Evolutionary conservation across 37 sponge, comb jelly and placozoan species (phyloP).

Genomic region (Beroe forskalii): DNA sequence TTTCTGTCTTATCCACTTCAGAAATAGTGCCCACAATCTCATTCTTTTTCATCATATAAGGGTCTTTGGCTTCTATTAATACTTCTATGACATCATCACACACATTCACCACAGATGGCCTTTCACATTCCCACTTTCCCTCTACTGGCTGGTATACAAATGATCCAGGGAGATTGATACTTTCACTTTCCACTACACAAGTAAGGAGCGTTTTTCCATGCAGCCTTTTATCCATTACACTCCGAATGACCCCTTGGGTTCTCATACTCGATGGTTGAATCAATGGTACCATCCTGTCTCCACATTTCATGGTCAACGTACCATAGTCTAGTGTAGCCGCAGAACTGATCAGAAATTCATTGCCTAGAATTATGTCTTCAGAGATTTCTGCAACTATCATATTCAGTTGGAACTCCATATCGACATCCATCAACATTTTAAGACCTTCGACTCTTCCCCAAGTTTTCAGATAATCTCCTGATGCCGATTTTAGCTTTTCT

Average conservation of each 20-base stretch:
- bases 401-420: background rate
- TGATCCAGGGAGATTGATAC: background rate
- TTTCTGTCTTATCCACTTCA: background rate
- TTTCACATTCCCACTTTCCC: background rate
- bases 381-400: slow-evolving; percentile 7
- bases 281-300: background rate
- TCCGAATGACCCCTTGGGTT: background rate
- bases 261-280: background rate
- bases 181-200: background rate
- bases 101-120: background rate
- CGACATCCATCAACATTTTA: slow-evolving; percentile 1
- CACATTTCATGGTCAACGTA: background rate
- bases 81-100: background rate
- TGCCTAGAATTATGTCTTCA: slow-evolving; percentile 4
- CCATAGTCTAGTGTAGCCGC: background rate
- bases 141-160: background rate
- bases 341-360: background rate
- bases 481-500: too few species aligned
- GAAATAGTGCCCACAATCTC: background rate
- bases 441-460: background rate
- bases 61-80: background rate
- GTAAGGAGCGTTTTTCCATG: background rate
- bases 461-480: slow-evolving; percentile 30
- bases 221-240: background rate
- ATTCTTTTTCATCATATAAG: background rate